Conservation (phyloP, 2,113 vertebrate genomes). For the Cyphomyrus plagiostoma region DNA sequence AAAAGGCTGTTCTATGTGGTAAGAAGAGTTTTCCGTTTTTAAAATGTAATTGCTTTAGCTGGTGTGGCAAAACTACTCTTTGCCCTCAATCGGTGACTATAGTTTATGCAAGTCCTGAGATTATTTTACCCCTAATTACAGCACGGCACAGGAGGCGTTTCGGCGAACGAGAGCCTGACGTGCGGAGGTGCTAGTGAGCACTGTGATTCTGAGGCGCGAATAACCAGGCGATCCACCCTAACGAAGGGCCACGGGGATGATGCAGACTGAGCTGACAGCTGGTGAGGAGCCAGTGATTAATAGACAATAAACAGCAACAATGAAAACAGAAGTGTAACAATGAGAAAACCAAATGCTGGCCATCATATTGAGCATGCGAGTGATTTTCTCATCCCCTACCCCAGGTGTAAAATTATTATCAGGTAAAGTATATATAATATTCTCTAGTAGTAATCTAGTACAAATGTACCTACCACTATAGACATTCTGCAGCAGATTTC, state of each 20-base stretch:
- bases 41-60: background rate
- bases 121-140: background rate
- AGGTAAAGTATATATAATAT: background rate
- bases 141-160: background rate
- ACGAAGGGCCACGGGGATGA: background rate
- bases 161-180: background rate
- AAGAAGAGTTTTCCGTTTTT: background rate
- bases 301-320: background rate
- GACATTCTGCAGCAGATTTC: background rate
- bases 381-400: background rate
- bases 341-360: background rate
- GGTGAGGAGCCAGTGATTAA: background rate
- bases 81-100: background rate
- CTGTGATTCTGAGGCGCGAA: background rate
- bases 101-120: background rate
- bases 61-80: background rate
- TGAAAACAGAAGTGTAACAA: background rate
- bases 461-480: background rate
- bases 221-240: background rate
- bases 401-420: background rate
- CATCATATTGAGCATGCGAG: background rate
- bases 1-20: background rate
- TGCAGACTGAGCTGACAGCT: background rate
- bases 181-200: background rate
- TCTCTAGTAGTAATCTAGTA: background rate